phyloP scores from a whole-genome alignment of 1,140 invertebrate genomes.

The Bombus ignitus region DNA sequence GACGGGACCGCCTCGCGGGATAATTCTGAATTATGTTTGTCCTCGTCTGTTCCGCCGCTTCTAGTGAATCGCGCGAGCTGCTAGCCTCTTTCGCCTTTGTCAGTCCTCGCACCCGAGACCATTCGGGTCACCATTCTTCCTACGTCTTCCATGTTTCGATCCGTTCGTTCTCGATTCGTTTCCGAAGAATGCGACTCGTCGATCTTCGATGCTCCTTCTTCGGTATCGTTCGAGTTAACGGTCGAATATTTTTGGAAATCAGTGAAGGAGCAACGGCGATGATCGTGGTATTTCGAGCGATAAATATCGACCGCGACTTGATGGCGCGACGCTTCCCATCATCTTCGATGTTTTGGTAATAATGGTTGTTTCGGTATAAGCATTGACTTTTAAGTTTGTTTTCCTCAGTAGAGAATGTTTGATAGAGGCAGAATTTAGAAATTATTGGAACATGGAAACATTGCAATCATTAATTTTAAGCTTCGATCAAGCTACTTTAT shows the following conservation, averaged over 20 bases:
- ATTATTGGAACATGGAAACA: no score
- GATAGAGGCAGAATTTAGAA: not conserved
- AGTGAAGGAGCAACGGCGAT: not conserved
- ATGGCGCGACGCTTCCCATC: not conserved
- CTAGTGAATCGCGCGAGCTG: slow-evolving; percentile 55
- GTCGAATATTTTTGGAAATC: slow-evolving; percentile 56
- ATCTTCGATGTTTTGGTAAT: slow-evolving; percentile 23
- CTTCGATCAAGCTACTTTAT: no score
- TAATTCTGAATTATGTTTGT: slow-evolving; percentile 81
- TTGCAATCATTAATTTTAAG: no score
- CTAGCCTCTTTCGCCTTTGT: slow-evolving; percentile 61
- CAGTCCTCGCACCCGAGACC: slow-evolving; percentile 55
- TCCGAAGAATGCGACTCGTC: slow-evolving; percentile 50
- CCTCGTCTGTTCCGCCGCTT: slow-evolving; percentile 70
- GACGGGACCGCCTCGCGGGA: slow-evolving; percentile 73
- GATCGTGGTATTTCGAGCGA: slow-evolving; percentile 3
- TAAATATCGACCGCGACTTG: slow-evolving; percentile 19
- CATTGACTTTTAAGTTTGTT: not conserved
- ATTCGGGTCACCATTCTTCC: slow-evolving; percentile 49
- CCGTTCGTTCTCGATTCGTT: slow-evolving; percentile 44
- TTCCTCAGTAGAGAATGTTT: no score
- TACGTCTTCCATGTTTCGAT: slow-evolving; percentile 32
- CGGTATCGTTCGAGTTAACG: slow-evolving; percentile 20
- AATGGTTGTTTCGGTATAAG: not conserved
- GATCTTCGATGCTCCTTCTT: slow-evolving; percentile 49